Conservation (phyloP, 2,888 invertebrate genomes). For the Blastobasis adustella region DNA sequence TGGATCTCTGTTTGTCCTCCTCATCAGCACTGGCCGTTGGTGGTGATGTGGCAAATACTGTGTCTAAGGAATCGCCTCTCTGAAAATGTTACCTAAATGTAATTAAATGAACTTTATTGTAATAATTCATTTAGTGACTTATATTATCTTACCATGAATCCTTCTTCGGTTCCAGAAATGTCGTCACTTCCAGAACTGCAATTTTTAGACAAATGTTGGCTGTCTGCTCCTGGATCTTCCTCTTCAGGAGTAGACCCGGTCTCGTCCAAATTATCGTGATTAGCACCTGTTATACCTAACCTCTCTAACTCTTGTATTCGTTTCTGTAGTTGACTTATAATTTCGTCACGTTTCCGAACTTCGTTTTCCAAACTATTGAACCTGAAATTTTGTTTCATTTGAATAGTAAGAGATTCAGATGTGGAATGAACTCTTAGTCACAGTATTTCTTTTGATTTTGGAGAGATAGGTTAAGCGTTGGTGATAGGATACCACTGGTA, state of each 20-base stretch:
- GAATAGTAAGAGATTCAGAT: too few species aligned
- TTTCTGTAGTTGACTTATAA: slow-evolving; percentile 84
- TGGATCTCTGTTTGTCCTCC: slow-evolving; percentile 31
- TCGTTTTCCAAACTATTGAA: slow-evolving; percentile 87
- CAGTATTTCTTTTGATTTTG: too few species aligned
- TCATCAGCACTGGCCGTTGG: slow-evolving; percentile 53
- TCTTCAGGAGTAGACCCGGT: slow-evolving; percentile 16
- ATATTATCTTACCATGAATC: slow-evolving; percentile 54
- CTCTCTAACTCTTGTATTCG: slow-evolving; percentile 81
- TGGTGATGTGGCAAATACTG: slow-evolving; percentile 79
- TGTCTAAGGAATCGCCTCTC: slow-evolving; percentile 81
- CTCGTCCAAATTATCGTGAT: slow-evolving; percentile 19
- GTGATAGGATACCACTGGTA: too few species aligned
- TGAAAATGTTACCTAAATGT: slow-evolving; percentile 31
- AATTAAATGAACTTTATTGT: not conserved
- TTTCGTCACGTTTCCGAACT: slow-evolving; percentile 85
- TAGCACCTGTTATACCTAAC: slow-evolving; percentile 35
- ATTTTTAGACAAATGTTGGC: slow-evolving; percentile 33
- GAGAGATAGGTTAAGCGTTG: too few species aligned
- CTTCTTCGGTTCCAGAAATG: slow-evolving; percentile 57
- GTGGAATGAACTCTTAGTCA: too few species aligned
- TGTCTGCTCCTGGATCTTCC: slow-evolving; percentile 12
- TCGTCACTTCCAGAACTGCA: slow-evolving; percentile 67
- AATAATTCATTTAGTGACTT: not conserved
- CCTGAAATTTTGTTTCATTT: slow-evolving; percentile 33